Evolutionary conservation across 2,797 vertebrate species (phyloP).

Genomic region (Apogon hyalosoma): DNA sequence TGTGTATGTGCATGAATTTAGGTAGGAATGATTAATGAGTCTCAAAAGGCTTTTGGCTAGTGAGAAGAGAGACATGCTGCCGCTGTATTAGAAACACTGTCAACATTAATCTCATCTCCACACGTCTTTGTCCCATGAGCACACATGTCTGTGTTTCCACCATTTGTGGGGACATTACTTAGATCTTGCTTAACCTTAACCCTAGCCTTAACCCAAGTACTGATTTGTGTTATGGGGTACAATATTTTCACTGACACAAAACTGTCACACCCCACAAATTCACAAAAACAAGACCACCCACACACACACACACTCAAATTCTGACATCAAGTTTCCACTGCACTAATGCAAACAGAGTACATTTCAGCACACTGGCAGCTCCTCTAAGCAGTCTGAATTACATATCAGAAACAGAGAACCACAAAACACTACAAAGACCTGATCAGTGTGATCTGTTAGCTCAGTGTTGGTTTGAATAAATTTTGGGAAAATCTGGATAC

Average conservation of each 20-base stretch:
- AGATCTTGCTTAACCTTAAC: too few species aligned
- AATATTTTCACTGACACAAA: too few species aligned
- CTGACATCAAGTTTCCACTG: slow-evolving; percentile 40
- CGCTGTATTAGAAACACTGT: slow-evolving; percentile 53
- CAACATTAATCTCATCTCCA: slow-evolving; percentile 53
- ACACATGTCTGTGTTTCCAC: slow-evolving; percentile 1
- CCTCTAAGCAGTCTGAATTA: slow-evolving; percentile 17
- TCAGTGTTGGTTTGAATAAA: slow-evolving; percentile 8
- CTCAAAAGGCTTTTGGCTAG: slow-evolving; percentile 34
- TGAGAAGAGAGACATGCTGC: slow-evolving; percentile 31
- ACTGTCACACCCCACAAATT: too few species aligned
- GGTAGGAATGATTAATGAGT: slow-evolving; percentile 45
- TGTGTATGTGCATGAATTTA: slow-evolving; percentile 10
- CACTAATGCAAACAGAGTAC: slow-evolving; percentile 26
- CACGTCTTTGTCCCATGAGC: slow-evolving; percentile 5
- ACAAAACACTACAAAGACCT: slow-evolving; percentile 24
- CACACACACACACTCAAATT: slow-evolving; percentile 14
- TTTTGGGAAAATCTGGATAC: neutral
- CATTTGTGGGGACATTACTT: too few species aligned
- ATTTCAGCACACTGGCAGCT: slow-evolving; percentile 26
- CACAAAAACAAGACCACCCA: neutral
- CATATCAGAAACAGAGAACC: slow-evolving; percentile 11
- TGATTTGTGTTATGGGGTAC: too few species aligned
- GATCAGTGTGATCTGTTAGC: slow-evolving; percentile 36
- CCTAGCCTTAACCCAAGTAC: too few species aligned